Evolutionary conservation across 2,797 vertebrate species (phyloP).

Genomic region (Myioborus melanocephalus): DNA sequence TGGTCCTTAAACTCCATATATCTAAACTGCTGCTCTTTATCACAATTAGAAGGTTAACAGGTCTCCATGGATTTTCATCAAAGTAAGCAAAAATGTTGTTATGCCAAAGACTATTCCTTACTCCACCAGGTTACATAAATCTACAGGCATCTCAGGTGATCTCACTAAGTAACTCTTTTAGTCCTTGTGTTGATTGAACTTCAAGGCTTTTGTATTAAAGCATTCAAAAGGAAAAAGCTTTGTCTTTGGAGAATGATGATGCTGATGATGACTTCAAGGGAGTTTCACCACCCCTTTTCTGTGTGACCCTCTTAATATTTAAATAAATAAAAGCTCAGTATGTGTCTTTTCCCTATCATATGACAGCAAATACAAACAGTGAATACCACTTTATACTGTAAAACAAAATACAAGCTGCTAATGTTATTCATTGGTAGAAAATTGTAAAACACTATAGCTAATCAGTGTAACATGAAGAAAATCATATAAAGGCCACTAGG

Average conservation of each 20-base stretch:
- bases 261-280: neutral
- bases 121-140: neutral
- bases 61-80: neutral
- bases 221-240: neutral
- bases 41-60: neutral
- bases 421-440: neutral
- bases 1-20: neutral
- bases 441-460: neutral
- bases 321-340: neutral
- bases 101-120: neutral
- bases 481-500: neutral
- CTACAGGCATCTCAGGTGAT: neutral
- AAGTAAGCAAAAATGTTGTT: neutral
- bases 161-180: neutral
- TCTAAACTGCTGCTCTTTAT: neutral
- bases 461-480: neutral
- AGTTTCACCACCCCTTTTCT: neutral
- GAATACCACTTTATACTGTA: neutral
- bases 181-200: neutral
- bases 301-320: neutral
- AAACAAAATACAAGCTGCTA: neutral
- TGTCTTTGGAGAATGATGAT: neutral
- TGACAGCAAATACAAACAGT: neutral
- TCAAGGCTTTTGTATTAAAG: neutral
- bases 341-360: neutral